Conservation (phyloP, 2,888 invertebrate genomes). For the Urechis unicinctus region DNA sequence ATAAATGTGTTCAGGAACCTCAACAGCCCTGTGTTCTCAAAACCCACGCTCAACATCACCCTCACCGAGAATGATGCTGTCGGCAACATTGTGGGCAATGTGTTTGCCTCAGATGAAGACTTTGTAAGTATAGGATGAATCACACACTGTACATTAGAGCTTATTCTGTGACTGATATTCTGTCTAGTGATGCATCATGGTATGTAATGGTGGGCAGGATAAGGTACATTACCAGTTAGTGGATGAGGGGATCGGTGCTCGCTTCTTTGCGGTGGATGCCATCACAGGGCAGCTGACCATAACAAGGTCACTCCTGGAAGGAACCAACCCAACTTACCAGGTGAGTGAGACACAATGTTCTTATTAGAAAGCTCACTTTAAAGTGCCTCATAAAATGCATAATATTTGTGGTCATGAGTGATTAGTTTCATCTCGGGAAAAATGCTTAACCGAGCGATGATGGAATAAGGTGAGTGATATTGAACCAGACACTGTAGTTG, state of each 20-base stretch:
- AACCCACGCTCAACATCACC: slow-evolving; percentile 5
- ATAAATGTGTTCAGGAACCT: slow-evolving; percentile 34
- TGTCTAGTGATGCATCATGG: neutral
- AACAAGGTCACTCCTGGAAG: slow-evolving; percentile 45
- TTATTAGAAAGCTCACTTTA: neutral
- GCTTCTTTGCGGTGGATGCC: slow-evolving; percentile 81
- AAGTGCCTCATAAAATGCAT: neutral
- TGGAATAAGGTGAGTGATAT: too few species aligned
- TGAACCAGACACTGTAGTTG: too few species aligned
- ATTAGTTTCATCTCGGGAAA: neutral
- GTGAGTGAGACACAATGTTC: slow-evolving; percentile 8
- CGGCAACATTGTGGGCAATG: slow-evolving; percentile 17
- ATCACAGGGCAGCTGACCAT: slow-evolving; percentile 75
- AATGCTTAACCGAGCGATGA: too few species aligned
- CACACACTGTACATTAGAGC: too few species aligned
- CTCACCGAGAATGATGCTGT: slow-evolving; percentile 22
- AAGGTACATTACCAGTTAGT: slow-evolving; percentile 9
- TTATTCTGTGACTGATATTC: too few species aligned
- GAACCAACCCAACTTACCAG: slow-evolving; percentile 10
- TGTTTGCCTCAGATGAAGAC: slow-evolving; percentile 21
- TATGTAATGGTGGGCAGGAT: slow-evolving; percentile 2
- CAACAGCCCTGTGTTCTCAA: slow-evolving; percentile 21
- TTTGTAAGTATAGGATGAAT: slow-evolving; percentile 9
- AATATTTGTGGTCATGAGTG: neutral
- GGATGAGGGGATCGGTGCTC: slow-evolving; percentile 31